Conservation (phyloP, 2,888 invertebrate genomes). For the Yponomeuta malinellus region DNA sequence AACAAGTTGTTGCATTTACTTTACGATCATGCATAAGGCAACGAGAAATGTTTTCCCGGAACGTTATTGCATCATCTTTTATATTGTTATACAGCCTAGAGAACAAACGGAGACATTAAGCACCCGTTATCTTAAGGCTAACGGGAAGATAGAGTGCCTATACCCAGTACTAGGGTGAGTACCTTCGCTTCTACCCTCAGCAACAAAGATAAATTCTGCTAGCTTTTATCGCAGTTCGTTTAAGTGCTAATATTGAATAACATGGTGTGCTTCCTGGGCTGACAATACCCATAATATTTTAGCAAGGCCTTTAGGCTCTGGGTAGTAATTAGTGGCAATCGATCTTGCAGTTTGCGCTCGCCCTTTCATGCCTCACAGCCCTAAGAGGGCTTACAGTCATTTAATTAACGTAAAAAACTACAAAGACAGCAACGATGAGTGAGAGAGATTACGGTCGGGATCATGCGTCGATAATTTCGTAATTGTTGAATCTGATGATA, state of each 20-base stretch:
- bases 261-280: background rate
- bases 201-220: background rate
- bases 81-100: background rate
- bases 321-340: conserved; percentile 70
- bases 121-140: conserved; percentile 18
- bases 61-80: conserved; percentile 14
- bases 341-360: conserved; percentile 63
- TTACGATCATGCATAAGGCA: background rate
- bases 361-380: conserved; percentile 29
- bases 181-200: background rate
- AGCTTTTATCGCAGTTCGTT: background rate
- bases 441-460: background rate
- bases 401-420: background rate
- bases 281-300: conserved; percentile 14
- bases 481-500: background rate
- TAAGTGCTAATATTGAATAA: background rate
- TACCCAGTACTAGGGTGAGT: conserved; percentile 27
- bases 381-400: conserved; percentile 36
- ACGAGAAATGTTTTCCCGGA: conserved; percentile 7
- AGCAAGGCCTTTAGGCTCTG: conserved; percentile 23
- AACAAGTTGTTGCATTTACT: background rate
- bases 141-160: conserved; percentile 22
- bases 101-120: conserved; percentile 7
- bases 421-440: background rate
- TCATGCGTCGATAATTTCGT: background rate